phyloP scores from a whole-genome alignment of 2,113 vertebrate species.

The Crypturellus undulatus region DNA sequence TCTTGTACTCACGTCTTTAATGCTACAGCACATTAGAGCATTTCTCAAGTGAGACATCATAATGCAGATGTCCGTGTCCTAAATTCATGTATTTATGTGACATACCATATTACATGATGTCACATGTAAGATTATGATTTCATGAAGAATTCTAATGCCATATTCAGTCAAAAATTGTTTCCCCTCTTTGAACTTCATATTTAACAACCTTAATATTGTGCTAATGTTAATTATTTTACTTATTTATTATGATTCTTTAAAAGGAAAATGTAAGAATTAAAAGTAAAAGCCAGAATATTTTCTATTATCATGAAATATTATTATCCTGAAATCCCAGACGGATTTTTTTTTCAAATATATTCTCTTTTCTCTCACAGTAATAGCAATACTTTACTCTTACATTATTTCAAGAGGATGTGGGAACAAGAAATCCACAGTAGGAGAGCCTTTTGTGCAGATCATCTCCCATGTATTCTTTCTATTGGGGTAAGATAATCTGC shows the following conservation, averaged over 20 bases:
- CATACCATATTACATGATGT: not conserved
- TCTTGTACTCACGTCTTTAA: not conserved
- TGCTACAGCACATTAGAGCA: not conserved
- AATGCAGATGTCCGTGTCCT: not conserved
- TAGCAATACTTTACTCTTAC: not conserved
- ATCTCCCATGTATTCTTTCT: not conserved
- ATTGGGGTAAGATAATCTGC: not conserved
- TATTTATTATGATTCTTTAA: not conserved
- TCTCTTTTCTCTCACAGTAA: not conserved
- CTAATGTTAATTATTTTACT: not conserved
- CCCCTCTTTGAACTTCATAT: not conserved
- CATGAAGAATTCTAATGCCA: not conserved
- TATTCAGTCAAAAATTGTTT: not conserved
- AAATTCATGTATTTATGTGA: not conserved
- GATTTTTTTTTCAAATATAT: not conserved
- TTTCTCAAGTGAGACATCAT: not conserved
- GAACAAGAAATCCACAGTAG: not conserved
- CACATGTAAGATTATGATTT: not conserved
- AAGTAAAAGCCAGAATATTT: not conserved
- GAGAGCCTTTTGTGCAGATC: not conserved
- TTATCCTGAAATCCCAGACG: too few species aligned
- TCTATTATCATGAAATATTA: not conserved
- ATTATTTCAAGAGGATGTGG: not conserved
- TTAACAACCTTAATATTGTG: not conserved
- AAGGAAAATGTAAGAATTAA: not conserved